Evolutionary conservation across 2,113 vertebrate species (phyloP), one percentile per base, ranked within the genome.

Genomic region (Xenotilapia longispinis): DNA sequence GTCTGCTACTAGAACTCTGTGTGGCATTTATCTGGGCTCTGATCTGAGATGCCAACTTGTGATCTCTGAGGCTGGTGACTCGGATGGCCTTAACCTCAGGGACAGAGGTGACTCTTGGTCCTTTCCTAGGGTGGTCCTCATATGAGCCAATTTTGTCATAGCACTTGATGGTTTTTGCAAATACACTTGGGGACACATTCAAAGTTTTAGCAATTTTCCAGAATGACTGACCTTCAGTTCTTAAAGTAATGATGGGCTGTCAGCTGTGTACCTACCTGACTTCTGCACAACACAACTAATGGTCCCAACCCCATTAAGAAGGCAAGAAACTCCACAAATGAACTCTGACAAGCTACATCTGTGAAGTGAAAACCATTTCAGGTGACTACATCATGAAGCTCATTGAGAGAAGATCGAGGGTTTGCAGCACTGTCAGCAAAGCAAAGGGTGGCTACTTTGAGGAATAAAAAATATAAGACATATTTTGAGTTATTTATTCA

Each of bases 271-370:
- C 15, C 58, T 19, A 11, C 28, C 58, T 36, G 58, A 63, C 58
- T 36, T 63, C 15, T 63, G 15, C 28, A 33, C 28, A 33, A 19
- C 58, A 63, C 28, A 63, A 63, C 28, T 19, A 11, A 36, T 1
- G 58, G 28, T 2, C 9, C 28, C 58, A 63, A 36, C 6, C 0
- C 0, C 58, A 19, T 19, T 63, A 63, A 36, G 15, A 36, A 36
- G 58, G 6, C 2, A 63, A 33, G 28, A 63, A 63, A 63, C 15
- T 33, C 58, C 28, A 33, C 58, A 60, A 36, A 11, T 0, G 2
- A 63, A 19, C 58, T 19, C 9, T 36, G 28, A 63, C 15, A 63
- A 36, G 58, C 0, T 9, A 36, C 28, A 63, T 6, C 15, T 36
- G 58, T 36, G 58, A 63, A 19, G 9, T 63, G 5, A 33, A 63